A percentile compares a stretch with the other conserved stretches of the same genome.
Conservation (phyloP, 1,140 invertebrate species). For the Meteorus sp. region DNA sequence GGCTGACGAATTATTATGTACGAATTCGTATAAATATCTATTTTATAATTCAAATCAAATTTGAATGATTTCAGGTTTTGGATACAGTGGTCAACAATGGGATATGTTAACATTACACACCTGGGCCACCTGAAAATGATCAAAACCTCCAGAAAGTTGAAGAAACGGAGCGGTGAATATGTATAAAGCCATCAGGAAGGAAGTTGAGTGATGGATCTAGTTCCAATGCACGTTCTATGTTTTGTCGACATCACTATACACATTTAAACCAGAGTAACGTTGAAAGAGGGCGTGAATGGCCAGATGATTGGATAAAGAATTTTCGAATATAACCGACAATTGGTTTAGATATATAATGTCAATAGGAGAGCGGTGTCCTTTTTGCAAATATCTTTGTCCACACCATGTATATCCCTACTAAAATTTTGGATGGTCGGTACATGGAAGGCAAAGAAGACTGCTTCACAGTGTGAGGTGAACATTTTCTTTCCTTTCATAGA, state of each 20-base stretch:
- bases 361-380: slow-evolving; percentile 14
- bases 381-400: slow-evolving; percentile 25
- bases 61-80: slow-evolving; percentile 12
- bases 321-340: slow-evolving; percentile 17
- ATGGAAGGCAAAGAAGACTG: slow-evolving; percentile 9
- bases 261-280: no score
- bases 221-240: slow-evolving; percentile 13
- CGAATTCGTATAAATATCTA: neutral
- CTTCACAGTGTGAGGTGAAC: no score
- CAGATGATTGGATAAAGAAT: slow-evolving; percentile 45
- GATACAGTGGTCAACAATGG: neutral
- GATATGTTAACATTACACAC: slow-evolving; percentile 8
- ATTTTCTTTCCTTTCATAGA: no score
- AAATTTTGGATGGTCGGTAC: no score
- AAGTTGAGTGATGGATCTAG: slow-evolving; percentile 27
- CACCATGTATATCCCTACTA: neutral
- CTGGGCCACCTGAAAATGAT: slow-evolving; percentile 27
- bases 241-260: no score
- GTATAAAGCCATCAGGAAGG: slow-evolving; percentile 8
- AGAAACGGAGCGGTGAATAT: neutral
- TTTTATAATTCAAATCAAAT: neutral
- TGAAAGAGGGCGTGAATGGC: slow-evolving; percentile 39
- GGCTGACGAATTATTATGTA: no score
- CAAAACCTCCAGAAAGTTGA: no score
- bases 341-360: slow-evolving; percentile 13